Base-by-base conservation (phyloP, 2,113 vertebrate genomes). In the Limnothrissa miodon region DNA sequence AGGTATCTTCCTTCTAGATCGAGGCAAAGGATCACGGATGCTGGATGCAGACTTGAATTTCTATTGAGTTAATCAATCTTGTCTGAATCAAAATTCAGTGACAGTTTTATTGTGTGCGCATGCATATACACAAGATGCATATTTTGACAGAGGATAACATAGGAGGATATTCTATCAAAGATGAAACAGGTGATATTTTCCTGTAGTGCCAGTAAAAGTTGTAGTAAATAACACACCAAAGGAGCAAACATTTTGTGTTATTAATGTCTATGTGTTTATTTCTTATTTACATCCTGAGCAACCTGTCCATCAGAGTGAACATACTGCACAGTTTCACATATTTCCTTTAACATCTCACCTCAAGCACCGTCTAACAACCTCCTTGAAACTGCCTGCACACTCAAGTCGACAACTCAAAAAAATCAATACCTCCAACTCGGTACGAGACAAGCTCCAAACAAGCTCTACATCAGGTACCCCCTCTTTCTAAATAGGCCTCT, bases 401-500 rank as follows among this genome's bases (percentile, higher is more conserved):
- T 33, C 17, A 42, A 33, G 45, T 83, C 33, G 42, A 85, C 39
- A 36, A 53, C 82, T 15, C 25, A 15, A 15, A 25, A 84, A 39
- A 79, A 84, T 87, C 82, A 62, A 82, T 4, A 39, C 56, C 29
- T 74, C 66, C 66, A 74, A 74, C 66, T 36, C 29, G 13, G 66
- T 74, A 21, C 66, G 15, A 74, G 66, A 2, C 66, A 33, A 33
- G 66, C 66, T 74, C 66, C 66, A 74, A 74, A 74, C 66, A 74
- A 74, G 66, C 66, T 74, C 36, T 74, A 74, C 66, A 74, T 74
- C 66, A 74, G 36, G 29, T 36, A 29, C 33, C 46, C 59, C n/a
- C 29, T 78, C 74, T 83, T 81, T 81, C 78, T 42, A 78, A 45
- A 51, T 29, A 78, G n/a, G 74, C 45, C 48, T 85, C 88, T 91